Evolutionary conservation across 2,888 invertebrate species (phyloP).

Genomic region (Drosophila helvetica): DNA sequence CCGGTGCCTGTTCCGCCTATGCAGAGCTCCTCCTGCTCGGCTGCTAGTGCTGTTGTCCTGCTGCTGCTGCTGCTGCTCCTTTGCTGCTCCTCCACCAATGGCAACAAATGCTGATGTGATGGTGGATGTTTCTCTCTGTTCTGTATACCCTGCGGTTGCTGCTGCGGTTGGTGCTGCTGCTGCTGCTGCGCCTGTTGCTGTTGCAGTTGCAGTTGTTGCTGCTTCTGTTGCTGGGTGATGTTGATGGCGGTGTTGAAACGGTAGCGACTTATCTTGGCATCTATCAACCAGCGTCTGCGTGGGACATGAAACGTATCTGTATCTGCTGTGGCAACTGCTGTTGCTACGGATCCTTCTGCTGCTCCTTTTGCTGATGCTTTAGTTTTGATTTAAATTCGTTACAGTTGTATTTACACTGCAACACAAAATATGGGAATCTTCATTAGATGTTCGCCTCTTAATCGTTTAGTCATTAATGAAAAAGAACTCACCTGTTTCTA

Average conservation of each 20-base stretch:
- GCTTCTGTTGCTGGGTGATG: constrained; percentile 60
- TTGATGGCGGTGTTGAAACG: constrained; percentile 69
- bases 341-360: neutral
- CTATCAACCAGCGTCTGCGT: constrained; percentile 29
- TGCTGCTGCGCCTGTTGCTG: constrained; percentile 33
- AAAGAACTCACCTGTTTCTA: constrained; percentile 48
- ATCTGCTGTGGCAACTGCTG: constrained; percentile 19
- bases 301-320: neutral
- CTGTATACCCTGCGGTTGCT: neutral
- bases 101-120: neutral
- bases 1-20: constrained; percentile 16
- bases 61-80: constrained; percentile 15
- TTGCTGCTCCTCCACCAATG: neutral
- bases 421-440: neutral
- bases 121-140: neutral
- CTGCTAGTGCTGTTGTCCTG: constrained; percentile 15
- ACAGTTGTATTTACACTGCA: constrained; percentile 55
- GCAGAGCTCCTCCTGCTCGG: neutral
- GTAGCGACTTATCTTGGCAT: constrained; percentile 75
- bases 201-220: constrained; percentile 40
- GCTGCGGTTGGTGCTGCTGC: constrained; percentile 14
- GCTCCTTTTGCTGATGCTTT: neutral
- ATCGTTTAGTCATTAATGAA: neutral
- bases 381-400: constrained; percentile 65
- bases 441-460: no score